phyloP scores from a whole-genome alignment of 2,797 vertebrate genomes.

The Enteromius trimaculatus region DNA sequence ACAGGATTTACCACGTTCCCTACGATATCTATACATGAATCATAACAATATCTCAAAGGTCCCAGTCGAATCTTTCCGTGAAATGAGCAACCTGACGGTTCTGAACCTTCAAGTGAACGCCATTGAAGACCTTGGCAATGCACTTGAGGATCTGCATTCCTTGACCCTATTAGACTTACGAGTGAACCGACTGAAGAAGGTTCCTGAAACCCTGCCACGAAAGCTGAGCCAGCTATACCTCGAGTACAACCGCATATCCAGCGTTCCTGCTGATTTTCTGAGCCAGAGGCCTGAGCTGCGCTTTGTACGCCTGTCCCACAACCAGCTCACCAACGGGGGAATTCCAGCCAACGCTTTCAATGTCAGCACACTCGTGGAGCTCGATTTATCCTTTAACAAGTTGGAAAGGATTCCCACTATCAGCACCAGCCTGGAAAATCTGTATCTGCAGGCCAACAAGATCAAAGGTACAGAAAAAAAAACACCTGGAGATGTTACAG shows the following conservation, averaged over 20 bases:
- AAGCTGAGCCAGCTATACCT: slow-evolving; percentile 89
- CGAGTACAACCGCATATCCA: slow-evolving; percentile 87
- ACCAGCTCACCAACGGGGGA: slow-evolving; percentile 87
- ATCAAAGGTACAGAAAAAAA: slow-evolving; percentile 87
- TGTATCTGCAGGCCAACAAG: slow-evolving; percentile 93
- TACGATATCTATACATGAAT: slow-evolving; percentile 84
- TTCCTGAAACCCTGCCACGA: slow-evolving; percentile 83
- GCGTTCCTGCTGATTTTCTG: slow-evolving; percentile 83
- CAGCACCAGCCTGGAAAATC: slow-evolving; percentile 89
- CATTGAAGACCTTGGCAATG: slow-evolving; percentile 82
- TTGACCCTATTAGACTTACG: slow-evolving; percentile 88
- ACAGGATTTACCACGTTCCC: slow-evolving; percentile 84
- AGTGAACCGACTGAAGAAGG: slow-evolving; percentile 84
- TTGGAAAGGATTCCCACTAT: slow-evolving; percentile 89
- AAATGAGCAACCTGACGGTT: slow-evolving; percentile 82
- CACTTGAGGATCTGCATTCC: slow-evolving; percentile 86
- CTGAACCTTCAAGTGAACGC: slow-evolving; percentile 86
- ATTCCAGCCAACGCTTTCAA: slow-evolving; percentile 89
- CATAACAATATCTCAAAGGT: slow-evolving; percentile 89
- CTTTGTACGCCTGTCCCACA: slow-evolving; percentile 90
- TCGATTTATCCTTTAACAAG: slow-evolving; percentile 94
- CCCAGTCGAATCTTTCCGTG: slow-evolving; percentile 77
- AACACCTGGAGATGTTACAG: not conserved
- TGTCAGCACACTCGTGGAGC: slow-evolving; percentile 86
- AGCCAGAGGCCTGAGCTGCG: slow-evolving; percentile 79